These are phyloP conservation scores for Nomada hirtipes DNA, from an alignment of 2,888 invertebrate genomes.

Conservation along the genomic window DNA sequence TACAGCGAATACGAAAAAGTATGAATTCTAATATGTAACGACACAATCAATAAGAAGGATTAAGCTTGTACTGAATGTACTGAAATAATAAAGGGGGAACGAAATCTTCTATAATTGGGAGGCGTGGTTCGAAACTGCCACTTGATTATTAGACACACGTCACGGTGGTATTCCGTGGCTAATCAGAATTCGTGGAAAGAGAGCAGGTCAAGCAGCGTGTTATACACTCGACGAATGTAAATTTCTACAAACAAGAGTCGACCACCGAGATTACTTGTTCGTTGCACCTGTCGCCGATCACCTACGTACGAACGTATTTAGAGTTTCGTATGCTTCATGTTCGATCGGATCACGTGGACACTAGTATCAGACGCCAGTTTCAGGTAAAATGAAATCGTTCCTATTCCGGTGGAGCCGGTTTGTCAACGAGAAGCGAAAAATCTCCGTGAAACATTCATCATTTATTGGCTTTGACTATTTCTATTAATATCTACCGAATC, in stretches of 20 bases:
- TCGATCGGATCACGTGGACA: conserved; percentile 24
- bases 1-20: no score
- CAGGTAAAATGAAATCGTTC: conserved; percentile 26
- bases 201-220: conserved; percentile 16
- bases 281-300: conserved; percentile 52
- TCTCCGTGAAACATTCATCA: conserved; percentile 25
- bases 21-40: no score
- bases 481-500: conserved; percentile 41
- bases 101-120: neutral
- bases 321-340: conserved; percentile 8
- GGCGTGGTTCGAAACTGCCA: neutral
- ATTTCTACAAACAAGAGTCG: conserved; percentile 42
- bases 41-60: no score
- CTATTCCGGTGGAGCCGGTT: conserved; percentile 33
- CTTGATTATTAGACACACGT: neutral
- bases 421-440: conserved; percentile 27
- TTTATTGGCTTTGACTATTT: conserved; percentile 20
- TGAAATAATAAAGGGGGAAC: neutral
- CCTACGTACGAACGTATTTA: conserved; percentile 26
- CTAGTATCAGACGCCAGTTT: neutral
- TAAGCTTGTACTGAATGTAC: no score
- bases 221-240: conserved; percentile 34
- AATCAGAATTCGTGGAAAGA: conserved; percentile 36
- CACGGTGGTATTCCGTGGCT: neutral
- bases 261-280: conserved; percentile 38